Percentiles rank a stretch among this genome's conserved stretches.
Evolutionary conservation across 2,888 invertebrate species (phyloP).

Genomic region (Dexiosoma caninum): DNA sequence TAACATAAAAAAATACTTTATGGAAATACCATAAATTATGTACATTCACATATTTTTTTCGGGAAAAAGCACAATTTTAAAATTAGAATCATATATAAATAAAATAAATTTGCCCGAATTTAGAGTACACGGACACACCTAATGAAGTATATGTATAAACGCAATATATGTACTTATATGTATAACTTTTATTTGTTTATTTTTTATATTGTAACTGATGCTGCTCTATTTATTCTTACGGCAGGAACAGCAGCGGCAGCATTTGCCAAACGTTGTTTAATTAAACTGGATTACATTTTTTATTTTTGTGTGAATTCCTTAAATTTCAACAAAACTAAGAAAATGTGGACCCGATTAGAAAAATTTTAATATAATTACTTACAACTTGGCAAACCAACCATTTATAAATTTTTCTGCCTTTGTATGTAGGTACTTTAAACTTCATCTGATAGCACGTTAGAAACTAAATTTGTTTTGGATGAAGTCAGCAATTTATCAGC

Average conservation of each 20-base stretch:
- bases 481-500: too few relatives aligned
- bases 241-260: slow-evolving; percentile 68
- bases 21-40: too few relatives aligned
- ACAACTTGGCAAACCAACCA: slow-evolving; percentile 63
- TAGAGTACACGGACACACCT: too few relatives aligned
- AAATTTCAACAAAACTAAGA: slow-evolving; percentile 72
- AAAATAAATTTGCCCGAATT: too few relatives aligned
- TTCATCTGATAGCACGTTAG: slow-evolving; percentile 68
- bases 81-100: too few relatives aligned
- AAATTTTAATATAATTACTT: background rate
- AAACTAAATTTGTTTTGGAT: too few relatives aligned
- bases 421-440: slow-evolving; percentile 63
- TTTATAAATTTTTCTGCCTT: slow-evolving; percentile 66
- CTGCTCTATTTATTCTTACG: slow-evolving; percentile 75
- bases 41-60: too few relatives aligned
- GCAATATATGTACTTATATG: slow-evolving; percentile 21
- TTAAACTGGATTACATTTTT: slow-evolving; percentile 71
- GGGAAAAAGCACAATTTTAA: too few relatives aligned
- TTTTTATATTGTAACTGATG: slow-evolving; percentile 75
- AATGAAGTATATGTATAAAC: too few relatives aligned
- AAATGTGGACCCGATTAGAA: background rate
- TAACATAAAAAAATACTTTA: too few relatives aligned
- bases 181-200: slow-evolving; percentile 66
- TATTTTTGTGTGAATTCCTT: slow-evolving; percentile 72
- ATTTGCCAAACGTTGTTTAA: slow-evolving; percentile 66